Evolutionary conservation across 1,140 invertebrate genomes (phyloP).

Genomic region (Brachionus paranguensis): DNA sequence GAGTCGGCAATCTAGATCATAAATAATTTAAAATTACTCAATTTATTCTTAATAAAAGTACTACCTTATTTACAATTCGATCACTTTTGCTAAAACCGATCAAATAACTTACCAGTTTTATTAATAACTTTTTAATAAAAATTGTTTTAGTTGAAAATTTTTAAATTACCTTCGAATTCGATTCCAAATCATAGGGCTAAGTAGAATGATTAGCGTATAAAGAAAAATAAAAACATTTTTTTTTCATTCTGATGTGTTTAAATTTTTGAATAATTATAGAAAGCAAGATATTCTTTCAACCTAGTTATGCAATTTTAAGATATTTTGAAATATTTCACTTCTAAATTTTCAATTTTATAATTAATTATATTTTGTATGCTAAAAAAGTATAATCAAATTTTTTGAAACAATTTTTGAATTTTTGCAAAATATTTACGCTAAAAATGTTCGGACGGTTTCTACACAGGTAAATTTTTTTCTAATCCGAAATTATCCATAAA

Average conservation of each 20-base stretch:
- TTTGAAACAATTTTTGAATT: background rate
- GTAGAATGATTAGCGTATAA: background rate
- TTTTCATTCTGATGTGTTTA: background rate
- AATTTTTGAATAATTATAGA: background rate
- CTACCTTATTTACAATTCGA: background rate
- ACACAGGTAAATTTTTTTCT: background rate
- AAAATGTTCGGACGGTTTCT: background rate
- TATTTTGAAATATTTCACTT: constrained; percentile 33
- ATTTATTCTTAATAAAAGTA: background rate
- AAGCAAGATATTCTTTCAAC: background rate
- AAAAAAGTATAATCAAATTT: background rate
- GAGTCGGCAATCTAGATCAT: background rate
- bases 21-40: too few species aligned
- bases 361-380: background rate
- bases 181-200: background rate
- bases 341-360: background rate
- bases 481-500: background rate
- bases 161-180: background rate
- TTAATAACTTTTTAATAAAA: too few species aligned
- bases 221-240: background rate
- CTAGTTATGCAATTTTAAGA: constrained; percentile 8
- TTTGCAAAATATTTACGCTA: background rate
- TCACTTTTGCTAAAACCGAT: background rate
- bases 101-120: background rate
- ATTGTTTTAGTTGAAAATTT: background rate